Percentiles rank a stretch among this genome's conserved stretches.
phyloP scores from a whole-genome alignment of 2,888 invertebrate genomes.

The Hirtodrosophila histrioides region DNA sequence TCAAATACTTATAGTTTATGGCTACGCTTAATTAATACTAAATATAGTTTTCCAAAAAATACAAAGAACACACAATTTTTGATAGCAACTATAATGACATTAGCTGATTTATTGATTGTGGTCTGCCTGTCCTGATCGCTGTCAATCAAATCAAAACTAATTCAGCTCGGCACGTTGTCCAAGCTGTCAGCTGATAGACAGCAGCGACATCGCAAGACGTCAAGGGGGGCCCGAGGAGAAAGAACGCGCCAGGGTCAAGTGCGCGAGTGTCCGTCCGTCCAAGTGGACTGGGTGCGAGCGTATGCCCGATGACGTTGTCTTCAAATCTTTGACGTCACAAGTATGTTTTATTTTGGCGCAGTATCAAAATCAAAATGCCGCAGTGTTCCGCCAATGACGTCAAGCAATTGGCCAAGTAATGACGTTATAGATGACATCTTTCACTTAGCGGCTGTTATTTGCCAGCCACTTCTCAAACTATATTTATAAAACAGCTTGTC shows the following conservation, averaged over 20 bases:
- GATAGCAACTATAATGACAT: too few species aligned
- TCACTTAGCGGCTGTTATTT: not conserved
- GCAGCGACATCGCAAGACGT: constrained; percentile 9
- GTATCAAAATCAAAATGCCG: constrained; percentile 12
- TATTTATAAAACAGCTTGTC: constrained; percentile 11
- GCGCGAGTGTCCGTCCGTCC: not conserved
- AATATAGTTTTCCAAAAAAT: too few species aligned
- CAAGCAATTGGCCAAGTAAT: constrained; percentile 1
- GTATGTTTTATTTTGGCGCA: constrained; percentile 10
- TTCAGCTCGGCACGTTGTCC: constrained; percentile 12
- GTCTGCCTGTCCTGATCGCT: constrained; percentile 11
- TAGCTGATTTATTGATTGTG: constrained; percentile 22
- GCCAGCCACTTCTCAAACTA: constrained; percentile 15
- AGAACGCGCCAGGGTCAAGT: constrained; percentile 23
- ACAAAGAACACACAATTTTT: too few species aligned
- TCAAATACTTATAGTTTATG: constrained; percentile 4
- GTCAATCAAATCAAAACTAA: constrained; percentile 39
- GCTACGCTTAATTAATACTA: constrained; percentile 10
- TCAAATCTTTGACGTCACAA: constrained; percentile 27
- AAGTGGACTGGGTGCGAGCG: not conserved
- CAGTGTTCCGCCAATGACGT: not conserved
- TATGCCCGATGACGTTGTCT: constrained; percentile 18
- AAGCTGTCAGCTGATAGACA: constrained; percentile 30
- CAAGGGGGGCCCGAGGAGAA: not conserved
- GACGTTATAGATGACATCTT: constrained; percentile 37